Conservation (phyloP, 2,888 invertebrate genomes). For the Copidosoma aretas region DNA sequence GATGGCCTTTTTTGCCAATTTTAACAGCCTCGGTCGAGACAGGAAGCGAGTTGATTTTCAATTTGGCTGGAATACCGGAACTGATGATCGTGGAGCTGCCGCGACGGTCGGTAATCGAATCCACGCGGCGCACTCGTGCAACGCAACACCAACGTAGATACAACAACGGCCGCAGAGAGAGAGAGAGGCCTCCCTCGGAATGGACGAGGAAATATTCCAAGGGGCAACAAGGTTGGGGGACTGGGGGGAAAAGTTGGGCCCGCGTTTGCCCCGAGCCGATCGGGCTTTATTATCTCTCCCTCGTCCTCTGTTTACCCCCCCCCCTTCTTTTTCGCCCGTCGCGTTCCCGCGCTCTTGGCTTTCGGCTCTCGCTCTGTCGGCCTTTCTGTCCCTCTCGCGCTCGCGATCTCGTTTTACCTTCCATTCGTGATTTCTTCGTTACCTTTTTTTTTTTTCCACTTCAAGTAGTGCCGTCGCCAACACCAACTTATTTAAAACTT, state of each 20-base stretch:
- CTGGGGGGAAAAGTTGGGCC: background rate
- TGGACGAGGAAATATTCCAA: no score
- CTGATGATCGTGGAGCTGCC: background rate
- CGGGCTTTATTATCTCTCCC: slow-evolving; percentile 10
- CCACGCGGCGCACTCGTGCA: no score
- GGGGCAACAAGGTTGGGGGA: background rate
- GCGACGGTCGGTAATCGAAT: background rate
- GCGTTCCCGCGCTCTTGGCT: background rate
- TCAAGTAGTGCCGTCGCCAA: slow-evolving; percentile 10
- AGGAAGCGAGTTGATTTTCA: no score
- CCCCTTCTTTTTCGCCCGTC: slow-evolving; percentile 3
- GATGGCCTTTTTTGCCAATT: no score
- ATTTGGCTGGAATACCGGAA: no score
- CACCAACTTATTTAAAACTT: slow-evolving; percentile 54
- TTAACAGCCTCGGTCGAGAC: background rate
- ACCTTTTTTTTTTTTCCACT: background rate
- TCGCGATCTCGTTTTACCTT: background rate
- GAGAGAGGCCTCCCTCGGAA: no score
- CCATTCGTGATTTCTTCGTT: background rate
- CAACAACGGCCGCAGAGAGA: no score
- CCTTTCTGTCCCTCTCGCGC: background rate
- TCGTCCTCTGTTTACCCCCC: background rate
- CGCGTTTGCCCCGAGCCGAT: background rate
- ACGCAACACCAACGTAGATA: no score
- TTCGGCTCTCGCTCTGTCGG: background rate